Evolutionary conservation across 2,113 vertebrate genomes (phyloP).

Genomic region (Eira barbara): DNA sequence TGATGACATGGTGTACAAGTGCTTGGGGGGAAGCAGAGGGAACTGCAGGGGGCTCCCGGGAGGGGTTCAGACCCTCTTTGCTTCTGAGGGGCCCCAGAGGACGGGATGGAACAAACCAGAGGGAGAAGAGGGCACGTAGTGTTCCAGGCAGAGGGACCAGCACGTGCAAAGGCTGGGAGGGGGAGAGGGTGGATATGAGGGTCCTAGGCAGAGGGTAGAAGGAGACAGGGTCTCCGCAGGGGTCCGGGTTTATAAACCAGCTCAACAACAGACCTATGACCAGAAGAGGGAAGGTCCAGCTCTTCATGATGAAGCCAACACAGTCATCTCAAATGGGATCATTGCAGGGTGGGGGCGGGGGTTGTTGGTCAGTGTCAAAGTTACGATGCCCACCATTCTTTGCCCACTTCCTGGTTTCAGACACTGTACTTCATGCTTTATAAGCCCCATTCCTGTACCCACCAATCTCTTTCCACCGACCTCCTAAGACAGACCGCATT

Average conservation of each 20-base stretch:
- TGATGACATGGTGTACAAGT: accelerated
- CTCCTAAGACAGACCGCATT: not conserved
- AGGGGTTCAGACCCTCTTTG: not conserved
- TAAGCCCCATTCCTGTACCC: not conserved
- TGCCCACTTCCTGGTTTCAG: not conserved
- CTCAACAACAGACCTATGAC: not conserved
- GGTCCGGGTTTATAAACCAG: not conserved
- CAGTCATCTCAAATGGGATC: not conserved
- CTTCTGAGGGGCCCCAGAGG: not conserved
- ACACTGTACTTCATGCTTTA: accelerated
- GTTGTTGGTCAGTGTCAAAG: not conserved
- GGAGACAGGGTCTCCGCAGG: not conserved
- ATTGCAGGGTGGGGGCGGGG: accelerated
- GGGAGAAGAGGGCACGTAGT: not conserved
- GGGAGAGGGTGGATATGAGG: not conserved
- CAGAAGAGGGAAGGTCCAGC: not conserved
- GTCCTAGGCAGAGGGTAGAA: not conserved
- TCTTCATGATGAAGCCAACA: not conserved
- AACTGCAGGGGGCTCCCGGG: not conserved
- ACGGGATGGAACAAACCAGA: not conserved
- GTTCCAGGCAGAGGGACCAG: too few species aligned
- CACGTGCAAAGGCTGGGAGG: not conserved
- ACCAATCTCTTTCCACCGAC: not conserved
- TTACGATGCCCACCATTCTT: accelerated
- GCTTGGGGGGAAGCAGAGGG: not conserved